Evolutionary conservation across 1,140 invertebrate species (phyloP).

Genomic region (Drosophila orena): DNA sequence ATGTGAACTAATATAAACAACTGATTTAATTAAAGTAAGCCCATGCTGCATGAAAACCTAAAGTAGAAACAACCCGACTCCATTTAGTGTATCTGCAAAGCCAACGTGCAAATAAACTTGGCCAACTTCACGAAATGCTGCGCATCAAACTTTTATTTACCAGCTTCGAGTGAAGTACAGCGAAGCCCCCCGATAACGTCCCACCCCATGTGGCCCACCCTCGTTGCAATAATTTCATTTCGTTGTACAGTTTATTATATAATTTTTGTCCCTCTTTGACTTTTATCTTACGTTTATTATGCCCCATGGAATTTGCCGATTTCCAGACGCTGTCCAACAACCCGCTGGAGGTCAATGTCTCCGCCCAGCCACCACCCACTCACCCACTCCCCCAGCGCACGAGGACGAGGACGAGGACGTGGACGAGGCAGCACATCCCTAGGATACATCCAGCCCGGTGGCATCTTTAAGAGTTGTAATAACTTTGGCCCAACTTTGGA

Average conservation of each 20-base stretch:
- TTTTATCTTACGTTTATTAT: slow-evolving; percentile 84
- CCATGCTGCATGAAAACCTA: background rate
- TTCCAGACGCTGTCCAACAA: slow-evolving; percentile 59
- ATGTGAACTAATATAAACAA: background rate
- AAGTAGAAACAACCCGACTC: background rate
- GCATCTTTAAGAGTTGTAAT: slow-evolving; percentile 71
- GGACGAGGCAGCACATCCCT: slow-evolving; percentile 27
- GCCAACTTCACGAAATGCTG: slow-evolving; percentile 14
- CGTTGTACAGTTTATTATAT: slow-evolving; percentile 80
- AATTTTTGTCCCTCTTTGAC: slow-evolving; percentile 83
- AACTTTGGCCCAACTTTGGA: slow-evolving; percentile 74
- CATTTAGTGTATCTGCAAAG: slow-evolving; percentile 4
- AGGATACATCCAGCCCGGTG: slow-evolving; percentile 23
- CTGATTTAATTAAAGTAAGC: background rate
- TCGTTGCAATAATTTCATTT: slow-evolving; percentile 74
- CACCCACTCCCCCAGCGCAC: slow-evolving; percentile 10
- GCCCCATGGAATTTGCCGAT: slow-evolving; percentile 79
- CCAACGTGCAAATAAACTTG: slow-evolving; percentile 44
- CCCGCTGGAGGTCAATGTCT: slow-evolving; percentile 68
- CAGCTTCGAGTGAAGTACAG: slow-evolving; percentile 22
- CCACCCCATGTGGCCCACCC: slow-evolving; percentile 7
- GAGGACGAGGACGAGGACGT: slow-evolving; percentile 18
- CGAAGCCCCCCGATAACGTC: slow-evolving; percentile 2
- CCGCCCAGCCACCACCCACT: slow-evolving; percentile 15
- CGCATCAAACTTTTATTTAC: slow-evolving; percentile 61